Conservation (phyloP, 2,113 vertebrate species). For the Labrus mixtus region DNA sequence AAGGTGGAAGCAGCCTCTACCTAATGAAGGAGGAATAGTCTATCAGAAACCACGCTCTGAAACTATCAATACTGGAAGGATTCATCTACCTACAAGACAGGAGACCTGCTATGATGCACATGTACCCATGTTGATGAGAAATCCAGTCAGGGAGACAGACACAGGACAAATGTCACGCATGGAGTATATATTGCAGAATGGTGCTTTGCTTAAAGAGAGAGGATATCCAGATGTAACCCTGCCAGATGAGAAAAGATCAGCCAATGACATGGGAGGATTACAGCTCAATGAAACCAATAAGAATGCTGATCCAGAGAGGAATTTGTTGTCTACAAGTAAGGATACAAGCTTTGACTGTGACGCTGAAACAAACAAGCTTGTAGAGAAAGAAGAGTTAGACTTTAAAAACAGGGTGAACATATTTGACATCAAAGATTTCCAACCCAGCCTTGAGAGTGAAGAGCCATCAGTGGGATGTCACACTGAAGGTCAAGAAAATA, state of each 20-base stretch:
- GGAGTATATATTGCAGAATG: background rate
- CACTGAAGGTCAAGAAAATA: background rate
- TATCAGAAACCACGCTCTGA: slow-evolving; percentile 1
- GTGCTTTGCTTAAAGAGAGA: background rate
- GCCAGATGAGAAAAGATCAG: background rate
- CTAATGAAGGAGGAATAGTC: background rate
- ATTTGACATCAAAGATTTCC: background rate
- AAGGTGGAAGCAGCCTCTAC: slow-evolving; percentile 17
- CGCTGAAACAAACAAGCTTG: background rate
- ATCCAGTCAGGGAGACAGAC: background rate
- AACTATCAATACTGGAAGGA: background rate
- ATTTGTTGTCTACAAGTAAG: background rate
- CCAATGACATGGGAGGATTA: background rate
- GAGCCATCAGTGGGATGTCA: background rate
- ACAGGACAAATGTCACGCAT: background rate
- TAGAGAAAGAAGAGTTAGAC: background rate
- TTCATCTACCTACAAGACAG: background rate
- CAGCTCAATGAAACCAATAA: background rate
- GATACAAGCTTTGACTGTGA: background rate
- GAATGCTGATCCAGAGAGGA: background rate
- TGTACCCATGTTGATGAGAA: background rate
- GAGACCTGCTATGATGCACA: slow-evolving; percentile 4
- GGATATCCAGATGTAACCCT: background rate
- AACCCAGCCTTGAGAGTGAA: background rate
- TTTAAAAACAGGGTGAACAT: background rate